A percentile compares a stretch with the other conserved stretches of the same genome.
Evolutionary conservation across 2,113 vertebrate species (phyloP).

Genomic region (Carassius carassius): DNA sequence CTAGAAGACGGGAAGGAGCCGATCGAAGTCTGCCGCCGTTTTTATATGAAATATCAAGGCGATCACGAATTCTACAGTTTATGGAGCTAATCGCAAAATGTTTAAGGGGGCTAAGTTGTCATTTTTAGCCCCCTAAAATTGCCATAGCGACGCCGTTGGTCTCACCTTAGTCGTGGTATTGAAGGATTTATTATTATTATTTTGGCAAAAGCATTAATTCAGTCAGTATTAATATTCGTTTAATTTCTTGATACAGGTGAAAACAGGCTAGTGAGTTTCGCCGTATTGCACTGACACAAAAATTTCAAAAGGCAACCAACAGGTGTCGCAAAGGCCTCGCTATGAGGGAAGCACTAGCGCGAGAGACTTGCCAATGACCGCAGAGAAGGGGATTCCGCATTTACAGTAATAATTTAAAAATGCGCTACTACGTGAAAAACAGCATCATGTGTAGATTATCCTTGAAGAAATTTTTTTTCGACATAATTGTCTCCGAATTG

Average conservation of each 20-base stretch:
- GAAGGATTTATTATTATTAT: too few relatives aligned
- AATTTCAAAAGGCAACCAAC: slow-evolving; percentile 20
- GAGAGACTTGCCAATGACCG: slow-evolving; percentile 47
- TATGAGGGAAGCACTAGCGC: slow-evolving; percentile 13
- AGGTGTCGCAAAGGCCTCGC: slow-evolving; percentile 45
- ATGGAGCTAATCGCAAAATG: too few relatives aligned
- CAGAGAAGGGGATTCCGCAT: slow-evolving; percentile 56
- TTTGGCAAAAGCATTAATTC: too few relatives aligned
- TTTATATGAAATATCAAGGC: too few relatives aligned
- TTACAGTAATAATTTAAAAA: slow-evolving; percentile 49
- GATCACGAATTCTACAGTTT: too few relatives aligned
- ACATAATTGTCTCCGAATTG: background rate
- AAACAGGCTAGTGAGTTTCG: background rate
- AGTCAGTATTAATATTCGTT: background rate
- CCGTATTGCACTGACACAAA: background rate
- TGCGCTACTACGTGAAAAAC: background rate
- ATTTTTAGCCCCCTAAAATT: too few relatives aligned
- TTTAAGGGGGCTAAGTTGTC: too few relatives aligned
- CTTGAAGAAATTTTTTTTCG: too few relatives aligned
- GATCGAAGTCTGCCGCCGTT: too few relatives aligned
- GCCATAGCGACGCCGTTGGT: too few relatives aligned
- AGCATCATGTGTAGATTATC: background rate
- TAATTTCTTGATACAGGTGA: background rate
- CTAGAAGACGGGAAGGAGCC: too few relatives aligned
- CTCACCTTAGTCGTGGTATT: too few relatives aligned